Conservation (phyloP, 1,140 invertebrate genomes). For the Leptopilina boulardi region DNA sequence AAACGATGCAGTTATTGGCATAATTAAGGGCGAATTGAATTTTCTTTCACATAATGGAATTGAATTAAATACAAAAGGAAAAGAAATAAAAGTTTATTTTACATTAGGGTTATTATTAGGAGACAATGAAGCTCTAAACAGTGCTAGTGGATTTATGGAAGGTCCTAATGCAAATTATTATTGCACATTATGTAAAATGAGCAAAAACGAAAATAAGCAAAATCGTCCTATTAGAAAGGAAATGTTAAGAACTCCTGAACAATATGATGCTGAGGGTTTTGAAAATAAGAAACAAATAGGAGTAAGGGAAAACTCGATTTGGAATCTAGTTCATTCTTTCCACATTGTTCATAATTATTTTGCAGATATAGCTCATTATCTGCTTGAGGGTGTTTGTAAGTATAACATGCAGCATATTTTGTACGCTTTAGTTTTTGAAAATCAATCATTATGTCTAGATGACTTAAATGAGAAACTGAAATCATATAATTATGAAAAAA, state of each 20-base stretch:
- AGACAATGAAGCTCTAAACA: slow-evolving; percentile 31
- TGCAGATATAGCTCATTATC: background rate
- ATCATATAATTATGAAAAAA: background rate
- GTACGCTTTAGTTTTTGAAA: background rate
- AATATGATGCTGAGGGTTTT: background rate
- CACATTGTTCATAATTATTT: background rate
- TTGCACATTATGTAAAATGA: slow-evolving; percentile 34
- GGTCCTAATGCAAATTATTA: slow-evolving; percentile 25
- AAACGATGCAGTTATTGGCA: background rate
- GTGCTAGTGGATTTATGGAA: slow-evolving; percentile 14
- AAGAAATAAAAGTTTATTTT: slow-evolving; percentile 37
- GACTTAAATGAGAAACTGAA: background rate
- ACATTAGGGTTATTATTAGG: slow-evolving; percentile 32
- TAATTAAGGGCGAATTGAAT: background rate
- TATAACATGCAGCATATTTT: background rate
- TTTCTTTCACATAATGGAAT: background rate
- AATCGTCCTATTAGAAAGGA: background rate
- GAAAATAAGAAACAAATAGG: background rate
- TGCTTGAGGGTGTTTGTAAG: background rate
- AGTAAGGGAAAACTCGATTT: background rate
- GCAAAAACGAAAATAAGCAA: background rate
- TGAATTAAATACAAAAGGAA: slow-evolving; percentile 29
- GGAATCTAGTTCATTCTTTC: background rate
- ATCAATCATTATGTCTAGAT: background rate
- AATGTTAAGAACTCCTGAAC: background rate